Evolutionary conservation across 2,797 vertebrate genomes (phyloP), one percentile per base, ranked within the genome.

Genomic region (Cryptoprocta ferox): DNA sequence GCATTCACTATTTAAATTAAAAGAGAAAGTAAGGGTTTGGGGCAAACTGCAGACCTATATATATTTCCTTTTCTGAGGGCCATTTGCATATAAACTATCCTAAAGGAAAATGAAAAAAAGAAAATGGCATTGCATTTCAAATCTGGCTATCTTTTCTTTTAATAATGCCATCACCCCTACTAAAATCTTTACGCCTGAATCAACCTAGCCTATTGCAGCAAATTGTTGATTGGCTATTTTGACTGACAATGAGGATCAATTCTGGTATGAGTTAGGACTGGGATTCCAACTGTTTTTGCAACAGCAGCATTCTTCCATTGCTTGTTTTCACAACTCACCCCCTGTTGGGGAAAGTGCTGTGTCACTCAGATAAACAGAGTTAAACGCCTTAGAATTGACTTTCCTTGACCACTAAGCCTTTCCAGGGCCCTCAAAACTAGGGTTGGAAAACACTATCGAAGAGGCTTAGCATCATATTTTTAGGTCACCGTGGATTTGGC

Each of bases 251-350:
- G 28, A 71, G 24, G 59, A 70, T 81, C 56, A 82, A 28, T 18
- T 81, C 70, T 71, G 35, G 78, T 76, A 78, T 45, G n/a, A 91
- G 21, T 65, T 50, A 42, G 73, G 76, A 53, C 28, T 50, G 32
- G 83, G 73, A 95, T 48, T 76, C 42, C 75, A 79, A 26, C 16
- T 90, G 90, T 81, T 83, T 48, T 97, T 66, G 35, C 48, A 96
- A 91, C 30, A 92, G 65, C 50, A 89, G 78, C 19, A 63, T 63
- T 91, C 56, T 95, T 90, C 84, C 76, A 68, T 30, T 48, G 61
- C 37, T 90, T 93, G 68, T 83, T 91, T 97, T 97, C 63, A 93
- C 56, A 95, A 48, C 28, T 66, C 71, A 76, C 13, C 30, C 8
- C 8, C 45, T 81, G 19, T 4, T 42, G 30, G 39, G 63, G 56